A percentile compares a stretch with the other conserved stretches of the same genome.
These are phyloP conservation scores for Tillus elongatus DNA, from an alignment of 2,888 invertebrate genomes.

Conservation along the genomic window DNA sequence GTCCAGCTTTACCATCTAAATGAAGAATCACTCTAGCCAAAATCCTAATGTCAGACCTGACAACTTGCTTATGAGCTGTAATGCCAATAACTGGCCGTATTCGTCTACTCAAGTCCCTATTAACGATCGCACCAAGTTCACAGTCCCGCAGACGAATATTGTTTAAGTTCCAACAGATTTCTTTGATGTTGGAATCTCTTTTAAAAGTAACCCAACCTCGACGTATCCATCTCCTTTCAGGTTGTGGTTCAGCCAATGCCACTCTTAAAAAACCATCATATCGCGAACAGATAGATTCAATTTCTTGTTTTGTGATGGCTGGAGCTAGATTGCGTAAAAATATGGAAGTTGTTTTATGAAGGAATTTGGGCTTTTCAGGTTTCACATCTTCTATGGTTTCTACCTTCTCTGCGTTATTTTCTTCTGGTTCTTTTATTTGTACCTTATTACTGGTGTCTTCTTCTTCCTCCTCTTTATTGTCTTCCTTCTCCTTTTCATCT, in stretches of 20 bases:
- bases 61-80: conserved; percentile 78
- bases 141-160: conserved; percentile 86
- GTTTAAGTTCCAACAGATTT: conserved; percentile 98
- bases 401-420: conserved; percentile 43
- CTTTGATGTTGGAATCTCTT: conserved; percentile 94
- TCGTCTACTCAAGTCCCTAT: conserved; percentile 89
- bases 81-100: conserved; percentile 88
- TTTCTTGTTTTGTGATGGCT: conserved; percentile 91
- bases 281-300: conserved; percentile 72
- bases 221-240: conserved; percentile 91
- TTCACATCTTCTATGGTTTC: conserved; percentile 39
- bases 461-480: conserved; percentile 30
- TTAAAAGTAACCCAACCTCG: conserved; percentile 98
- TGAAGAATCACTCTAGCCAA: conserved; percentile 87
- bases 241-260: conserved; percentile 93
- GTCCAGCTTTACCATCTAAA: conserved; percentile 72
- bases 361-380: conserved; percentile 53
- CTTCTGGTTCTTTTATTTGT: conserved; percentile 36
- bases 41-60: conserved; percentile 84
- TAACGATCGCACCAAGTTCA: conserved; percentile 91
- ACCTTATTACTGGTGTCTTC: conserved; percentile 33
- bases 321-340: conserved; percentile 94
- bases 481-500: conserved; percentile 31
- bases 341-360: conserved; percentile 95
- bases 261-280: conserved; percentile 92